Evolutionary conservation across 2,888 invertebrate genomes (phyloP), one percentile per base, ranked within the genome.

Genomic region (Arctia plantaginis): DNA sequence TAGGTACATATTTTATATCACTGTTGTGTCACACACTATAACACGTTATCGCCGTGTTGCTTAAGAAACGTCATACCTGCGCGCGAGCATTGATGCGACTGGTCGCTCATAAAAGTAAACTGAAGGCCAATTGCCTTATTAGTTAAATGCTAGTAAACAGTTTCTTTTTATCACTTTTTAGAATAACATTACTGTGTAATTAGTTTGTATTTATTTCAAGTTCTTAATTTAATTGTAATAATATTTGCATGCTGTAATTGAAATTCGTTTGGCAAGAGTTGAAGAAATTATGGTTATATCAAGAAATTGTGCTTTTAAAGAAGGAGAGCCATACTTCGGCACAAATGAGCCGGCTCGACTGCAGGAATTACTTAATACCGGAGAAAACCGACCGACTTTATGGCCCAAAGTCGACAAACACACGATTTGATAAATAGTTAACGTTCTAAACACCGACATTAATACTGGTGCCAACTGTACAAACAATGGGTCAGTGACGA

Each of bases 1-100:
- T 65, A 87, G 75, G 77, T 88, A 84, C 90, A 91, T 91, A 30
- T 69, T 80, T 41, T 62, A 44, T 20, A 64, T 35, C 18, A 69
- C 55, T 69, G 8, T 41, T 27, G 23, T 27, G 23, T 33, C 35
- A 39, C 71, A 75, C 75, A 64, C 64, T 66, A 68, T 66, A 70
- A 47, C 71, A 69, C 66, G 73, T 75, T 77, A 81, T 79, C 78
- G 65, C 66, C 77, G 74, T 78, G 47, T 20, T 23, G 73, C 69
- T 66, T 79, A 80, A 79, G 76, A 76, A 35, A 73, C 66, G 75
- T 74, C 85, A 82, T 83, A 64, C 15, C 66, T 74, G 80, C 81
- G 81, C 74, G 72, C 68, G 84, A 80, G 83, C 82, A 66, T 66
- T 30, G 18, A n/a, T 47, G 71, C 39, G 71, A 85, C 84, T 85